Conservation (phyloP, 2,888 invertebrate genomes). For the Amiota mariae region DNA sequence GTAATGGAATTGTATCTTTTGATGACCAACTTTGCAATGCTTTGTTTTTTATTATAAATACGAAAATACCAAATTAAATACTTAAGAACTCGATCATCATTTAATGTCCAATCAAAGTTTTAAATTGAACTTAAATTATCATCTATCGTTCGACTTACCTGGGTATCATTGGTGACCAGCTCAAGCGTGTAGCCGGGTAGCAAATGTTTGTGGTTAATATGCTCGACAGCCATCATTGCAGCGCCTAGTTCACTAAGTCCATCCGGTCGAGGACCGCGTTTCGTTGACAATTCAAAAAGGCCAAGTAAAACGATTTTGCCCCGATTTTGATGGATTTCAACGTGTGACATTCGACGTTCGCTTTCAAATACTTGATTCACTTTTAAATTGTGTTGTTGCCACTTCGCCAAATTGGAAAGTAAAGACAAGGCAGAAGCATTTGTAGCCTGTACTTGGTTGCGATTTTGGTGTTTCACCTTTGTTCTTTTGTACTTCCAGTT, state of each 20-base stretch:
- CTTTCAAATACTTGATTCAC: slow-evolving; percentile 73
- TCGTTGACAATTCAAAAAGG: slow-evolving; percentile 84
- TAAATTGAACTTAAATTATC: not conserved
- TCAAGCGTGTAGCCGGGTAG: slow-evolving; percentile 84
- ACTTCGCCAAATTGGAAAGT: slow-evolving; percentile 50
- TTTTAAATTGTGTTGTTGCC: slow-evolving; percentile 67
- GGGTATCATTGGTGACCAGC: slow-evolving; percentile 87
- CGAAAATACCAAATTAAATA: not conserved
- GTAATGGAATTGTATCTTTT: slow-evolving; percentile 51
- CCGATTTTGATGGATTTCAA: slow-evolving; percentile 62
- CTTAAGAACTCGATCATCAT: not conserved
- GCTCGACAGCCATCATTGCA: slow-evolving; percentile 84
- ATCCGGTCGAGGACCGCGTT: slow-evolving; percentile 78
- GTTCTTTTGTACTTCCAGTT: slow-evolving; percentile 60
- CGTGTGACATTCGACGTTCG: slow-evolving; percentile 68
- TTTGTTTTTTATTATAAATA: not conserved
- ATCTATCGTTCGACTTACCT: slow-evolving; percentile 77
- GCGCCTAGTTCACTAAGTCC: slow-evolving; percentile 85
- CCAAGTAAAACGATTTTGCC: slow-evolving; percentile 82
- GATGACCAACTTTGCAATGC: slow-evolving; percentile 1
- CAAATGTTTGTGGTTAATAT: slow-evolving; percentile 81
- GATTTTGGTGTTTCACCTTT: slow-evolving; percentile 61
- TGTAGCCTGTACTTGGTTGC: slow-evolving; percentile 6
- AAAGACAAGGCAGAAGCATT: slow-evolving; percentile 34
- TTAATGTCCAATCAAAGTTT: not conserved